These are phyloP conservation scores for Flexamia atlantica DNA, from an alignment of 2,888 invertebrate genomes.

Conservation along the genomic window DNA sequence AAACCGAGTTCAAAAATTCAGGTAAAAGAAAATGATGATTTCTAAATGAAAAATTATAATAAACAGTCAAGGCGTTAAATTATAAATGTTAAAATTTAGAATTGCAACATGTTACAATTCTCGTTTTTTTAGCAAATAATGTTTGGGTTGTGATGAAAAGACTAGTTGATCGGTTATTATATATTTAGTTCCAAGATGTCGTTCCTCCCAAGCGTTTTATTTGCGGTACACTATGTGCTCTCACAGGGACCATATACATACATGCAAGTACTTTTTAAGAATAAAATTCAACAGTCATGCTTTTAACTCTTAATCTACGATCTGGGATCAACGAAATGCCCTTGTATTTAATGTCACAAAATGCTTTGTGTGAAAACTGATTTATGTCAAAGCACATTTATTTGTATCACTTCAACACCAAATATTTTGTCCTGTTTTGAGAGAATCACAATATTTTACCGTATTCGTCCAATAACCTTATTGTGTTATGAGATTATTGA, in stretches of 20 bases:
- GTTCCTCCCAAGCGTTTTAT: not conserved
- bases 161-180: too few species aligned
- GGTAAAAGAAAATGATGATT: too few species aligned
- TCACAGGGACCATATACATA: slow-evolving; percentile 17
- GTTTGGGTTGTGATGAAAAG: too few species aligned
- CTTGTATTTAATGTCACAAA: not conserved
- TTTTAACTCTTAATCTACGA: not conserved
- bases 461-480: slow-evolving; percentile 18
- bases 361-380: slow-evolving; percentile 20
- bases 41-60: too few species aligned
- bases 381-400: not conserved
- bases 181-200: not conserved
- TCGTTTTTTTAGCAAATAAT: too few species aligned
- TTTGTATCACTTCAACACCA: not conserved
- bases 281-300: not conserved
- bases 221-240: not conserved
- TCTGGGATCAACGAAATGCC: not conserved
- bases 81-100: too few species aligned
- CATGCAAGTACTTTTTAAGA: slow-evolving; percentile 13
- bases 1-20: too few species aligned
- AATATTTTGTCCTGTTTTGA: not conserved
- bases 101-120: too few species aligned
- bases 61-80: too few species aligned
- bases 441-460: not conserved
- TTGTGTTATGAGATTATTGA: slow-evolving; percentile 31